phyloP scores from a whole-genome alignment of 2,113 vertebrate species.

The Pelodiscus sinensis region DNA sequence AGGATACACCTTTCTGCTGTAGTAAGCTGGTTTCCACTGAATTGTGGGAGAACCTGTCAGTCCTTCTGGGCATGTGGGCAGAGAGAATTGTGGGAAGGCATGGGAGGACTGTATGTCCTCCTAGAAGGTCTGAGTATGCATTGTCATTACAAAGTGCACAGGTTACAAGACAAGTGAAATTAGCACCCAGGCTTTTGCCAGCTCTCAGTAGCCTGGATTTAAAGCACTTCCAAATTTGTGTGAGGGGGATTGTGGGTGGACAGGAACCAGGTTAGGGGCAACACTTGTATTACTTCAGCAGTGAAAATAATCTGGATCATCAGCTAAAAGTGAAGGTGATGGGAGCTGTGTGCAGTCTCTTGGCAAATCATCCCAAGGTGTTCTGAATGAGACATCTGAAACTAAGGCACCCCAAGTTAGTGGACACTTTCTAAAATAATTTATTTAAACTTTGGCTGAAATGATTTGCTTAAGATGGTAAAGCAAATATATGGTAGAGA shows the following conservation, averaged over 20 bases:
- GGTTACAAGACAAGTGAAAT: background rate
- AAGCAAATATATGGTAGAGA: accelerated
- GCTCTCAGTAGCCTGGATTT: background rate
- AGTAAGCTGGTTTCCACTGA: background rate
- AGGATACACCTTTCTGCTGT: background rate
- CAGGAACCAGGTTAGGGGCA: background rate
- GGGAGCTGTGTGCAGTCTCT: background rate
- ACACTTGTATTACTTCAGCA: background rate
- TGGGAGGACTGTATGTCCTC: background rate
- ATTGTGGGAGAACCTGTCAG: background rate
- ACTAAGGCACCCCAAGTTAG: background rate
- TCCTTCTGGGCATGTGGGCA: background rate
- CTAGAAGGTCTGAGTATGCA: background rate
- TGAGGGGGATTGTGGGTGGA: background rate
- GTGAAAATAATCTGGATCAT: background rate
- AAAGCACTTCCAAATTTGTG: background rate
- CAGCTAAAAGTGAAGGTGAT: background rate
- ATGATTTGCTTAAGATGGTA: background rate
- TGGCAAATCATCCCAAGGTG: background rate
- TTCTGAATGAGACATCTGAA: background rate
- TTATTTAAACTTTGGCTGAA: background rate
- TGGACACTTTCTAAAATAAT: background rate
- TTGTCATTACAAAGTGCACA: background rate
- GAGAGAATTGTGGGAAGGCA: background rate
- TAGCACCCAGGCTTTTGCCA: background rate